A percentile compares a stretch with the other conserved stretches of the same genome.
phyloP scores from a whole-genome alignment of 1,140 invertebrate species.

The Colletes latitarsis region DNA sequence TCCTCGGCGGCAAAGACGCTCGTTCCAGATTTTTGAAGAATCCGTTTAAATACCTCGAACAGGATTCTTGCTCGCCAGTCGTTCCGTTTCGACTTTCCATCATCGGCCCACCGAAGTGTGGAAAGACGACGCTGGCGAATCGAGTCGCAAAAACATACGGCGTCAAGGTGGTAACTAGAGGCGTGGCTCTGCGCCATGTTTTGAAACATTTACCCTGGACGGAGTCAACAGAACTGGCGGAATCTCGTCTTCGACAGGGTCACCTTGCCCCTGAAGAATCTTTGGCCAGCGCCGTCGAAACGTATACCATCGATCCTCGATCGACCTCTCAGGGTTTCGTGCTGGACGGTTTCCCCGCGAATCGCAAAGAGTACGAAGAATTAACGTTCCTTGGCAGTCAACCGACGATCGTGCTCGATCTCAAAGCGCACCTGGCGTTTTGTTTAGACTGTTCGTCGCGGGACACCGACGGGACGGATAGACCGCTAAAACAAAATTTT shows the following conservation, averaged over 20 bases:
- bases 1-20: conserved; percentile 79
- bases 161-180: conserved; percentile 80
- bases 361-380: conserved; percentile 76
- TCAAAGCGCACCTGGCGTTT: conserved; percentile 73
- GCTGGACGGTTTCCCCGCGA: conserved; percentile 83
- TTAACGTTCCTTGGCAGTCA: conserved; percentile 79
- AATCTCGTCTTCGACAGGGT: conserved; percentile 73
- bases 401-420: conserved; percentile 81
- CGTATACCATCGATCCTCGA: conserved; percentile 76
- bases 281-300: conserved; percentile 80
- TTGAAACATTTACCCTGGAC: conserved; percentile 79
- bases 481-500: conserved; percentile 75
- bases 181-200: conserved; percentile 79
- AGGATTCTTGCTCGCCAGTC: conserved; percentile 69
- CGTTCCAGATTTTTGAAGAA: conserved; percentile 79
- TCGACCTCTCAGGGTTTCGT: conserved; percentile 81
- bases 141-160: conserved; percentile 80
- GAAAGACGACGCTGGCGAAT: conserved; percentile 87
- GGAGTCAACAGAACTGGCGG: conserved; percentile 75
- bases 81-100: conserved; percentile 87
- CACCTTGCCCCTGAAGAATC: conserved; percentile 67
- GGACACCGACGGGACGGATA: conserved; percentile 61
- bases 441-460: conserved; percentile 74
- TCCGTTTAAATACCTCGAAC: conserved; percentile 81
- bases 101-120: conserved; percentile 92